Conservation (phyloP, 35 echinoderm and acorn worm species). For the Amphiura filiformis region DNA sequence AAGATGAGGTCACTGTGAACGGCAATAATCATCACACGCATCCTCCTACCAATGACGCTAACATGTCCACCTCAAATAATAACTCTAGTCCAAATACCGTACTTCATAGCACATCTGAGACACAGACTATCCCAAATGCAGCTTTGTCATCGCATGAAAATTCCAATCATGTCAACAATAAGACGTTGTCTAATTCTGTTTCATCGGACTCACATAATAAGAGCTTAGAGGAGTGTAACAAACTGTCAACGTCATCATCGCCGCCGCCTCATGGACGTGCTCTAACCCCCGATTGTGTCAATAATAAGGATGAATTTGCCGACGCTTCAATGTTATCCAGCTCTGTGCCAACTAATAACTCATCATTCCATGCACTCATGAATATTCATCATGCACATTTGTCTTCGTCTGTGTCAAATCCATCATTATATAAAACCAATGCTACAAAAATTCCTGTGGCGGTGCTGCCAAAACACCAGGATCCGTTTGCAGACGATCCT, state of each 20-base stretch:
- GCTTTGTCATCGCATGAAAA: too few species aligned
- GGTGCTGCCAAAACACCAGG: neutral
- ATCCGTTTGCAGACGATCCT: slow-evolving; percentile 6
- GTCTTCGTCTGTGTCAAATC: neutral
- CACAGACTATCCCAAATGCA: too few species aligned
- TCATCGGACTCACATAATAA: too few species aligned
- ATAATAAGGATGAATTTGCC: neutral
- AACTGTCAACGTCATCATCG: neutral
- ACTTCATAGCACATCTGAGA: neutral
- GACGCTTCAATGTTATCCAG: neutral
- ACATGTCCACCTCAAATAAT: neutral
- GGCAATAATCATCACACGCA: neutral
- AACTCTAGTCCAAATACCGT: neutral
- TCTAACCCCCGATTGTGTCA: neutral
- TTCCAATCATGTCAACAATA: too few species aligned
- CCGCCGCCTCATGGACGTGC: neutral
- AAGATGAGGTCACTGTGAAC: neutral
- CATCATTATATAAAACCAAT: neutral
- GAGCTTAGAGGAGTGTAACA: too few species aligned
- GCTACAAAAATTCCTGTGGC: neutral
- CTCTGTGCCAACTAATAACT: neutral
- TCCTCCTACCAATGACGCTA: neutral
- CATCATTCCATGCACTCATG: neutral
- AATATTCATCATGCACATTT: neutral
- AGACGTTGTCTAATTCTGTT: too few species aligned